Evolutionary conservation across 53 echinoderm and acorn worm species (phyloP), one percentile per base, ranked within the genome.

Genomic region (Pentamera pediparva): DNA sequence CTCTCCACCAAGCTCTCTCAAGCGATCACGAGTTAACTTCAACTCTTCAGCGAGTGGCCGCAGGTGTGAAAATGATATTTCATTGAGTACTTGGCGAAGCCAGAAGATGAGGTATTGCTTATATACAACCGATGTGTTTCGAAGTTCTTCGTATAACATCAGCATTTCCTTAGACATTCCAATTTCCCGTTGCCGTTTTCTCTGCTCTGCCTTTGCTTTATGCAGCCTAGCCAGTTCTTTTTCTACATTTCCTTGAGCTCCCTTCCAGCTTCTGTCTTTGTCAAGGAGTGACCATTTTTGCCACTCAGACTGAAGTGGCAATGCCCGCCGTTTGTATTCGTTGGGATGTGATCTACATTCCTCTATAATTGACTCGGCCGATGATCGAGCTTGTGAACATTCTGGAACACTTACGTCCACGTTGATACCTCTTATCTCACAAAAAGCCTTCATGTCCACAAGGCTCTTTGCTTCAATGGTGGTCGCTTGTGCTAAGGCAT

Each of bases 231-330:
- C 38, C 4, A 62, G 63, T 19, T 62, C 37, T 18, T 22, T 62
- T 62, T 62, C 63, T 25, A 36, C 26, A 13, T 65, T 19, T 5
- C 65, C 65, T 7, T 65, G 65, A 21, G 41, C 65, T 10, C 65
- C 25, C 28, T 39, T 65, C 65, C 65, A 65, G 39, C 47, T 65
- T 26, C 65, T 22, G 29, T 65, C 65, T 65, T 36, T 62, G 63
- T 62, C 63, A n/a, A 62, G 63, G 22, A 19, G 34, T 5, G 63
- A 62, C 63, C 63, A 62, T 36, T 35, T n/a, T 17, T 62, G 38
- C 63, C 63, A 62, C 3, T 35, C n/a, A 4, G 38, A 15, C 38
- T 62, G 63, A 19, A 62, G 35, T 62, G 63, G 63, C n/a, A 62
- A 39, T 21, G 63, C 63, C 20, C 21, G 11, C 0, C 8, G n/a